These are phyloP conservation scores for Poecilobothrus nobilitatus DNA, from an alignment of 2,888 invertebrate species.

Conservation along the genomic window DNA sequence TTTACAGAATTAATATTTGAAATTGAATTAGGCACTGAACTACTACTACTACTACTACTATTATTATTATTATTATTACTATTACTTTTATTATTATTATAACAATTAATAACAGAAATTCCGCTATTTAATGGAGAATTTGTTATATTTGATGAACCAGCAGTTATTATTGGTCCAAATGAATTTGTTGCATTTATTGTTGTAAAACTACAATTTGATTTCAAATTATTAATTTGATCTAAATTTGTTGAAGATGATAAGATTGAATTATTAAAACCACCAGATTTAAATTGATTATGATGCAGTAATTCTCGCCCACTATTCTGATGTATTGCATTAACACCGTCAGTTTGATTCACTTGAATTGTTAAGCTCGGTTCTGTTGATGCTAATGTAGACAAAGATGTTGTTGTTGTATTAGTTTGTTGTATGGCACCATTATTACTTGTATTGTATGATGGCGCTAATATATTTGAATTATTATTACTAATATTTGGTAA, in stretches of 20 bases:
- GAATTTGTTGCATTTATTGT: background rate
- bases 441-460: background rate
- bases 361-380: slow-evolving; percentile 41
- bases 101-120: slow-evolving; percentile 10
- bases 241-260: background rate
- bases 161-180: background rate
- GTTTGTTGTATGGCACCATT: background rate
- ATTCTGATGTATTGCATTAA: slow-evolving; percentile 23
- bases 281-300: background rate
- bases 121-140: background rate
- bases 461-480: background rate
- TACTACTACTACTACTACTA: slow-evolving; percentile 25
- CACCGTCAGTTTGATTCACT: slow-evolving; percentile 35
- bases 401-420: background rate
- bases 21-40: slow-evolving; percentile 26
- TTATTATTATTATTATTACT: slow-evolving; percentile 25
- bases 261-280: background rate
- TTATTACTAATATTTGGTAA: slow-evolving; percentile 4
- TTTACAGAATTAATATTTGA: slow-evolving; percentile 24
- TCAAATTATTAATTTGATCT: background rate
- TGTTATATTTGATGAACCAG: background rate
- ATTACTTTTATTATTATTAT: slow-evolving; percentile 23
- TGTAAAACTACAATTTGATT: background rate
- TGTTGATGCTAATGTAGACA: background rate
- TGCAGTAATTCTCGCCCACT: slow-evolving; percentile 20